Evolutionary conservation across 2,113 vertebrate genomes (phyloP), one percentile per base, ranked within the genome.

Genomic region (Callorhinus ursinus): DNA sequence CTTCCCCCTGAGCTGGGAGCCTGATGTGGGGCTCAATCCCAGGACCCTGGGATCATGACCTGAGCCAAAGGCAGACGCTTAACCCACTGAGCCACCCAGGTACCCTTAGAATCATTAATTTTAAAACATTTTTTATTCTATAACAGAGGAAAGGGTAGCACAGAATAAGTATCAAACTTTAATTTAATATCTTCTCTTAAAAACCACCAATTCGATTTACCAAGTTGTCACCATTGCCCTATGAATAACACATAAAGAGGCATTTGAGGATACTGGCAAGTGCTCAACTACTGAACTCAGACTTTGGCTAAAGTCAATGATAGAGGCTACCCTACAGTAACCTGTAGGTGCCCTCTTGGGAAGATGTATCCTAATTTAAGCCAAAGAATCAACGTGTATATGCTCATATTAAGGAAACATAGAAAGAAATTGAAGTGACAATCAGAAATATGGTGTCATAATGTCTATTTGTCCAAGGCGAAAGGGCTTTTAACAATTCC

Each of bases 101-200:
- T 7, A 46, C 46, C 46, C 46, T 53, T 76, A 90, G 55, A 51
- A 87, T 90, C 10, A 55, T 53, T 82, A 77, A 63, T 83, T 81
- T 95, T 26, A 33, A 85, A 65, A 80, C 22, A 53, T n/a, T 49
- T 53, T 93, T 88, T 65, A 63, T 72, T 71, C 76, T 79, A 12
- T 88, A 67, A 63, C 49, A 82, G n/a, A 79, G 7, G n/a, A 61
- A 88, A 79, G 28, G 42, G 31, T 28, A 59, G 36, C 24, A 72
- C 46, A 97, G 95, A 87, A 14, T 49, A 53, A 94, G 10, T 24
- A 77, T 89, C 11, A 71, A 72, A 85, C 18, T 90, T 49, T 65
- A 63, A 49, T 22, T 49, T 90, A 69, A 71, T 57, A 61, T 80
- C 8, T 82, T 93, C 90, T 77, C 72, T 74, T 90, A 14, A 65